Evolutionary conservation across 2,888 invertebrate genomes (phyloP), one percentile per base, ranked within the genome.

Genomic region (Hofmannophila pseudospretella): DNA sequence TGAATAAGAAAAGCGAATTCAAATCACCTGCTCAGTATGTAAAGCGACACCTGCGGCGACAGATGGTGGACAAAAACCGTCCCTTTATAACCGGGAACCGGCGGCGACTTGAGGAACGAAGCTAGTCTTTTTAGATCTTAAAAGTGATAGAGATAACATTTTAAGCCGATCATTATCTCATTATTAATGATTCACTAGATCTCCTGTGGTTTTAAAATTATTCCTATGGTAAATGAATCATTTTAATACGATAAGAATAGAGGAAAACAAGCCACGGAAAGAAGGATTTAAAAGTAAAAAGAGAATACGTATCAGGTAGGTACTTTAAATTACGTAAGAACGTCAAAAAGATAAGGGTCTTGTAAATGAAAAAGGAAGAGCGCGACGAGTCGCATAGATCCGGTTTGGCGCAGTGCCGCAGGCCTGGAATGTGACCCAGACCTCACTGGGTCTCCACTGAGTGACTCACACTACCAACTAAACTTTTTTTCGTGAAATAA

Each of bases 1-100:
- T 34, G 36, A 58, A 49, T 51, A 53, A 65, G 62, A 62, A 67
- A 67, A 65, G 67, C 67, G 66, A 71, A 72, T 75, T 68, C 54
- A 73, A 77, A 77, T 74, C 82, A 85, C 82, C 84, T 85, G 85
- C 73, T 84, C 74, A 67, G 59, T 73, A 77, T 78, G 75, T 74
- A 77, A 71, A 71, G 57, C 60, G 65, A 72, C 85, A 85, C 85
- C 84, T 85, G 85, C 78, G 41, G 49, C 73, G 72, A 67, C 85
- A 85, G 80, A 81, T 84, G 84, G 67, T 49, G 51, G 52, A 73
- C 67, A 79, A 77, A 77, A 73, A 68, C 64, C 58, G 67, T 60
- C 60, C 59, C 60, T 50, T 44, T 31, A 48, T 50, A 48, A 41
- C 50, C 55, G 65, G 66, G 63, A 59, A 58, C 57, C 53, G 54